These are phyloP conservation scores for Microlaimidae sp. DNA, from an alignment of 2,888 invertebrate genomes.

Conservation along the genomic window DNA sequence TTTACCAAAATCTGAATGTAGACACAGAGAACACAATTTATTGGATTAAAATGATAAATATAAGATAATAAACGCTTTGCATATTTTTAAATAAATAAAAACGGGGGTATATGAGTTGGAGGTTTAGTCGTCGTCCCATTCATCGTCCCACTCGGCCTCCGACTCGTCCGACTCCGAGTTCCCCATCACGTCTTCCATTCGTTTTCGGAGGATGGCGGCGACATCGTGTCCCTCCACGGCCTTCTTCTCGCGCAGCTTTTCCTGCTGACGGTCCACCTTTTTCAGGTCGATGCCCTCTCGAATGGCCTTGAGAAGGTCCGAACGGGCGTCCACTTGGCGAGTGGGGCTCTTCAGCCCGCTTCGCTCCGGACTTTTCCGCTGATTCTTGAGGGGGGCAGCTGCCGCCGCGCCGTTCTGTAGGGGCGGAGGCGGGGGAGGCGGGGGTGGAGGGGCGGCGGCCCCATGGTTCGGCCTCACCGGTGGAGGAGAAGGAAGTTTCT, in stretches of 20 bases:
- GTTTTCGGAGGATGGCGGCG: constrained; percentile 28
- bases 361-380: not conserved
- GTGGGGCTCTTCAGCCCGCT: not conserved
- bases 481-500: constrained; percentile 4
- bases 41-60: too few species aligned
- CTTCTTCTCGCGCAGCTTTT: constrained; percentile 21
- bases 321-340: constrained; percentile 5
- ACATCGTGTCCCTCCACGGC: constrained; percentile 26
- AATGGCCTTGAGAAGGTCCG: constrained; percentile 27
- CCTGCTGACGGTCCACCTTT: constrained; percentile 25
- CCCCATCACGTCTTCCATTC: constrained; percentile 29
- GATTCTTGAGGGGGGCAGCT: too few species aligned
- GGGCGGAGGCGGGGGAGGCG: constrained; percentile 16
- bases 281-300: constrained; percentile 26
- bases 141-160: constrained; percentile 22
- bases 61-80: too few species aligned
- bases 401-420: not conserved
- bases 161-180: not conserved
- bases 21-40: too few species aligned
- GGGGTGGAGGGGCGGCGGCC: constrained; percentile 20
- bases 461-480: not conserved
- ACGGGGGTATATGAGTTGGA: too few species aligned
- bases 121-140: constrained; percentile 24
- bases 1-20: too few species aligned
- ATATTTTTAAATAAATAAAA: too few species aligned